phyloP scores from a whole-genome alignment of 1,140 invertebrate species.

The Drosophila melanica region DNA sequence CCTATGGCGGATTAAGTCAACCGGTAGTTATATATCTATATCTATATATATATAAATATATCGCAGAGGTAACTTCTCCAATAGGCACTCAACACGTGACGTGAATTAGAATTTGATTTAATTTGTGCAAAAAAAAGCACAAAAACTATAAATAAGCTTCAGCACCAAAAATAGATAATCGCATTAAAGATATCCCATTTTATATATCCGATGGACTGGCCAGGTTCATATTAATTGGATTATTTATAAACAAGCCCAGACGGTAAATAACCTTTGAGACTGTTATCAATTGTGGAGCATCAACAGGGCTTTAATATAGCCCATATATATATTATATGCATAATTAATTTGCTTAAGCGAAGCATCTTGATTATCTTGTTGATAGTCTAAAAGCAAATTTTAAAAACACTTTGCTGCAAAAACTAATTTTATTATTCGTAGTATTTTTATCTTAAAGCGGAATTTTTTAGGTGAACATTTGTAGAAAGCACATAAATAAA shows the following conservation, averaged over 20 bases:
- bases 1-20: slow-evolving; percentile 14
- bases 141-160: neutral
- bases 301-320: neutral
- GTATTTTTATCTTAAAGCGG: neutral
- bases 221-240: slow-evolving; percentile 19
- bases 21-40: slow-evolving; percentile 20
- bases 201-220: slow-evolving; percentile 11
- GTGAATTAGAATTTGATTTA: slow-evolving; percentile 5
- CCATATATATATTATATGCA: slow-evolving; percentile 1
- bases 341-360: slow-evolving; percentile 4
- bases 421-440: neutral
- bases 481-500: too few relatives aligned
- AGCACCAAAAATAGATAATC: slow-evolving; percentile 34
- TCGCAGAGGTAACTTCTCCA: neutral
- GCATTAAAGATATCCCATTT: slow-evolving; percentile 12
- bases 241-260: neutral
- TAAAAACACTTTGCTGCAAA: slow-evolving; percentile 8
- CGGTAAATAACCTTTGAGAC: slow-evolving; percentile 15
- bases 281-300: slow-evolving; percentile 12
- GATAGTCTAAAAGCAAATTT: slow-evolving; percentile 19
- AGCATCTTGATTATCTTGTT: slow-evolving; percentile 5
- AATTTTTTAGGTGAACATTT: too few relatives aligned
- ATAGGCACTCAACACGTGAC: slow-evolving; percentile 27
- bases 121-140: neutral
- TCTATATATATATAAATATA: slow-evolving; percentile 4